phyloP scores from a whole-genome alignment of 2,888 invertebrate genomes.

The Eupeodes latifasciatus region DNA sequence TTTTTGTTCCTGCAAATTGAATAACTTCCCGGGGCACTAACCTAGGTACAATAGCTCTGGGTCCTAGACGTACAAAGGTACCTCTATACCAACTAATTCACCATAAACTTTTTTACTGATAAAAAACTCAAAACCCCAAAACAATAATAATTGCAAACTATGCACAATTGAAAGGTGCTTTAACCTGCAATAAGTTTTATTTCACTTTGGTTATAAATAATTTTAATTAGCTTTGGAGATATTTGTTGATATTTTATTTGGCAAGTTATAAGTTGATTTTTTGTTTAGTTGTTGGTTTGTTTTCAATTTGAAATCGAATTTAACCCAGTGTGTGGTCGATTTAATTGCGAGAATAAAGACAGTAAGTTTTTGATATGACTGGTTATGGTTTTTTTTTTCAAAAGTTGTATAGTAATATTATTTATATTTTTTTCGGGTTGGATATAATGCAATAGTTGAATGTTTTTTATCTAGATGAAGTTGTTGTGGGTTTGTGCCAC shows the following conservation, averaged over 20 bases:
- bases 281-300: slow-evolving; percentile 3
- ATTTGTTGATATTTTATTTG: slow-evolving; percentile 43
- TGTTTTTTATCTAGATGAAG: slow-evolving; percentile 19
- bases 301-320: neutral
- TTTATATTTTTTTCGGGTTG: neutral
- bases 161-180: slow-evolving; percentile 63
- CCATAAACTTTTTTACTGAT: neutral
- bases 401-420: slow-evolving; percentile 11
- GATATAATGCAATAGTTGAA: slow-evolving; percentile 16
- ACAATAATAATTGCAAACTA: slow-evolving; percentile 30
- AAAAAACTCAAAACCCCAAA: neutral
- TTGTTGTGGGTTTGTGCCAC: slow-evolving; percentile 23
- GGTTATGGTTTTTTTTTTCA: slow-evolving; percentile 27
- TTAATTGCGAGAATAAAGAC: slow-evolving; percentile 55
- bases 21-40: slow-evolving; percentile 73
- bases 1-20: slow-evolving; percentile 56
- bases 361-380: slow-evolving; percentile 26
- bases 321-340: slow-evolving; percentile 62
- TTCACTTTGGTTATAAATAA: slow-evolving; percentile 60
- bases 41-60: slow-evolving; percentile 17
- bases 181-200: slow-evolving; percentile 37
- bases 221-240: slow-evolving; percentile 69
- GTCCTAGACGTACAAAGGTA: neutral
- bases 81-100: neutral
- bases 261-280: neutral